Conservation (phyloP, 2,113 vertebrate species). For the Petroica traversi region DNA sequence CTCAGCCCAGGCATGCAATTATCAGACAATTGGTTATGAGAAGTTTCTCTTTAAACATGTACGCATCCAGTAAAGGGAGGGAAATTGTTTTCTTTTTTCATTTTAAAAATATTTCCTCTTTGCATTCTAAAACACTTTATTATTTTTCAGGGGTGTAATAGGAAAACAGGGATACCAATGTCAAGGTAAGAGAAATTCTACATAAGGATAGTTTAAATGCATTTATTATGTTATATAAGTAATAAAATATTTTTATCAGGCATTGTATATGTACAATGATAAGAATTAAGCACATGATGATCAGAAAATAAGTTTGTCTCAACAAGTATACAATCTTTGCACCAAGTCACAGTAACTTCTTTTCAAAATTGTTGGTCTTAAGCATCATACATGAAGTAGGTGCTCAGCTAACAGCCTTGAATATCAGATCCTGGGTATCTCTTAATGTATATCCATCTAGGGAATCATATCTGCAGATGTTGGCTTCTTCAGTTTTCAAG, state of each 20-base stretch:
- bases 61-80: neutral
- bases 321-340: neutral
- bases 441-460: neutral
- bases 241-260: neutral
- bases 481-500: neutral
- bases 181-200: conserved; percentile 87
- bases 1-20: neutral
- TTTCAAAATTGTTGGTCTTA: neutral
- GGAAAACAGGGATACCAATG: conserved; percentile 99
- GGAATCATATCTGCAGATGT: neutral
- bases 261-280: neutral
- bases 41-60: neutral
- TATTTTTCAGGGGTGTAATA: conserved; percentile 92
- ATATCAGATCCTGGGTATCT: neutral
- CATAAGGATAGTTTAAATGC: neutral
- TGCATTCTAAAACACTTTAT: conserved; percentile 38
- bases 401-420: neutral
- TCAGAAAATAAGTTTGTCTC: neutral
- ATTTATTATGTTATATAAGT: neutral
- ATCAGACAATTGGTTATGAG: neutral
- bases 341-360: neutral
- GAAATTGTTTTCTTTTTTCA: neutral
- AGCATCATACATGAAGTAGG: neutral
- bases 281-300: neutral
- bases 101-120: neutral